Percentiles rank a stretch among this genome's conserved stretches.
Evolutionary conservation across 2,113 vertebrate genomes (phyloP).

Genomic region (Ageneiosus marmoratus): DNA sequence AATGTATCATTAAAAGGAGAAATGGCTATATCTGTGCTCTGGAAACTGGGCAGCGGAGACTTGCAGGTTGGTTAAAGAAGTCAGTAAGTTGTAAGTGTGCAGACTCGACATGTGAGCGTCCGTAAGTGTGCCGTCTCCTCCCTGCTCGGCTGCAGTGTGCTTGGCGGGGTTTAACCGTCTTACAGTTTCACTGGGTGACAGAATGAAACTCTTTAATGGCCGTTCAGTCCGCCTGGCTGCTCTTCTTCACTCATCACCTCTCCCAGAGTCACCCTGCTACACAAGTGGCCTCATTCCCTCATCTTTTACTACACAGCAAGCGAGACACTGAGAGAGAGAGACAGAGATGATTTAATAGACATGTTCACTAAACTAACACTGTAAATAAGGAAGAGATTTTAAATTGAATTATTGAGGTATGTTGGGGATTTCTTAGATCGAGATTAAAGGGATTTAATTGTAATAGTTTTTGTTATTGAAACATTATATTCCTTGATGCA

Average conservation of each 20-base stretch:
- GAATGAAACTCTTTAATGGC: conserved; percentile 50
- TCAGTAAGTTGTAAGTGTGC: conserved; percentile 9
- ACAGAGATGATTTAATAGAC: background rate
- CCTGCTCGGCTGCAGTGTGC: conserved; percentile 24
- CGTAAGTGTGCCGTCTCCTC: background rate
- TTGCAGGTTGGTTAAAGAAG: background rate
- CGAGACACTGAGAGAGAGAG: background rate
- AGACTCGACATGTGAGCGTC: too few relatives aligned
- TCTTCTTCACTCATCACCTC: conserved; percentile 11
- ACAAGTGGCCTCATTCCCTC: conserved; percentile 41
- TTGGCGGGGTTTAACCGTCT: conserved; percentile 29
- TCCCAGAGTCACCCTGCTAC: conserved; percentile 29
- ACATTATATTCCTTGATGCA: background rate
- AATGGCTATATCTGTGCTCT: background rate
- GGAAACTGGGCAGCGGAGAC: background rate
- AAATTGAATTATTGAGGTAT: conserved; percentile 13
- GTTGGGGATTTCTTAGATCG: background rate
- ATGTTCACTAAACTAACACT: conserved; percentile 4
- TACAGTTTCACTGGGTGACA: conserved; percentile 38
- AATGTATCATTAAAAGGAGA: background rate
- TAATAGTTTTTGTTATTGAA: background rate
- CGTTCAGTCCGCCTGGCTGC: conserved; percentile 32
- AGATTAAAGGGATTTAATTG: background rate
- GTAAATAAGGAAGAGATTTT: background rate
- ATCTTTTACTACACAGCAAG: conserved; percentile 28